Percentiles rank a stretch among this genome's conserved stretches.
Evolutionary conservation across 1,140 invertebrate species (phyloP).

Genomic region (Drosophila ogumai): DNA sequence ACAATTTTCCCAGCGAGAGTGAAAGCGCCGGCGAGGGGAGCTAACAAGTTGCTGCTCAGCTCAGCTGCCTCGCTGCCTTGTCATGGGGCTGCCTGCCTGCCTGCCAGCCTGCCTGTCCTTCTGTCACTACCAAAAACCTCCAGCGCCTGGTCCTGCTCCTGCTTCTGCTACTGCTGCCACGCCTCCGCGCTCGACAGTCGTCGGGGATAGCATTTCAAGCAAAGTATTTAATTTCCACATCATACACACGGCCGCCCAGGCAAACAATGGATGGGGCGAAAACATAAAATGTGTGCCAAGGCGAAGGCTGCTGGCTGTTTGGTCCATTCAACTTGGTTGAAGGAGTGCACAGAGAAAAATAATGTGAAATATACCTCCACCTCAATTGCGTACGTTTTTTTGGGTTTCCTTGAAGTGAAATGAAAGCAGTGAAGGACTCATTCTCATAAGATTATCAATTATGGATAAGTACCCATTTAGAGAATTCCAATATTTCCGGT

Average conservation of each 20-base stretch:
- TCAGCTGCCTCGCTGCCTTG: slow-evolving; percentile 38
- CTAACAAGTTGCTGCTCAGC: slow-evolving; percentile 70
- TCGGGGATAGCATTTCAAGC: slow-evolving; percentile 73
- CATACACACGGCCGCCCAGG: slow-evolving; percentile 59
- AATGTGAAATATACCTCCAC: not conserved
- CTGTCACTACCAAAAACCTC: slow-evolving; percentile 35
- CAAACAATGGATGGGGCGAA: slow-evolving; percentile 55
- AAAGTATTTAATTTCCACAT: slow-evolving; percentile 81
- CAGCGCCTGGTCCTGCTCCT: not conserved
- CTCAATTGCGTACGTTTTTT: no score
- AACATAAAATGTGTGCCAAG: slow-evolving; percentile 76
- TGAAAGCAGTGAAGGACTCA: no score
- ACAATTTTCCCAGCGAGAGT: slow-evolving; percentile 56
- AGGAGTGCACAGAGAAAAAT: not conserved
- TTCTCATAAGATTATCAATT: no score
- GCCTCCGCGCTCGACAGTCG: slow-evolving; percentile 21
- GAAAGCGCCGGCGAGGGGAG: slow-evolving; percentile 20
- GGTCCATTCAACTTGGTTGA: slow-evolving; percentile 25
- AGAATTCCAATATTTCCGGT: no score
- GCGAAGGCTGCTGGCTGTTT: slow-evolving; percentile 67
- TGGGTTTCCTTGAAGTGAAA: not conserved
- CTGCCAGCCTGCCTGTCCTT: slow-evolving; percentile 13
- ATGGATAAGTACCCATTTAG: no score
- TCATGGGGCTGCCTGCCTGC: slow-evolving; percentile 24
- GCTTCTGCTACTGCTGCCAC: slow-evolving; percentile 12